These are phyloP conservation scores for Probosciger aterrimus DNA, from an alignment of 2,113 vertebrate species.

Conservation along the genomic window DNA sequence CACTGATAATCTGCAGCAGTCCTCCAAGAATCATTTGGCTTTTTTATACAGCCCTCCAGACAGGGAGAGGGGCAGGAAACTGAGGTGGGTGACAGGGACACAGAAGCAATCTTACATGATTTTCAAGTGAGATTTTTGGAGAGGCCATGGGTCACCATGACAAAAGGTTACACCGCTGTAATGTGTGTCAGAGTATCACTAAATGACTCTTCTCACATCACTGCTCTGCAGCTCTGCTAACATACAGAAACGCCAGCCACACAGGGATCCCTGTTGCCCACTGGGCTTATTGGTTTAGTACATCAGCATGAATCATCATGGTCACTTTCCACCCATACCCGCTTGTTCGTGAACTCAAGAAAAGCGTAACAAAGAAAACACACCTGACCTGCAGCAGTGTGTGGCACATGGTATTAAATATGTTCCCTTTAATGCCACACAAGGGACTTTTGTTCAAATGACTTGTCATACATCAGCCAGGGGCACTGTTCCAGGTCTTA, in stretches of 20 bases:
- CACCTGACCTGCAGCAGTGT: not conserved
- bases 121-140: not conserved
- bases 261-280: not conserved
- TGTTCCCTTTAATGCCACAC: not conserved
- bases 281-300: not conserved
- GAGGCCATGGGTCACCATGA: not conserved
- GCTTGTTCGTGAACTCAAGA: not conserved
- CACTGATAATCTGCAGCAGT: not conserved
- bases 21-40: not conserved
- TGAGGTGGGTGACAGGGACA: fast-evolving
- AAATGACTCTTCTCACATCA: not conserved
- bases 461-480: not conserved
- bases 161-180: not conserved
- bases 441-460: not conserved
- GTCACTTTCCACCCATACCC: not conserved
- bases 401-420: not conserved
- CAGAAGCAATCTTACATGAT: not conserved
- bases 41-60: not conserved
- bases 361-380: not conserved
- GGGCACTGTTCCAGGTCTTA: not conserved
- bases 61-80: not conserved
- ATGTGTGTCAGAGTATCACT: not conserved
- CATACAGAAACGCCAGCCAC: not conserved
- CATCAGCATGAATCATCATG: not conserved
- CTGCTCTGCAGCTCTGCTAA: not conserved